Conservation (phyloP, 2,888 invertebrate species). For the Xestia rhomboidea region DNA sequence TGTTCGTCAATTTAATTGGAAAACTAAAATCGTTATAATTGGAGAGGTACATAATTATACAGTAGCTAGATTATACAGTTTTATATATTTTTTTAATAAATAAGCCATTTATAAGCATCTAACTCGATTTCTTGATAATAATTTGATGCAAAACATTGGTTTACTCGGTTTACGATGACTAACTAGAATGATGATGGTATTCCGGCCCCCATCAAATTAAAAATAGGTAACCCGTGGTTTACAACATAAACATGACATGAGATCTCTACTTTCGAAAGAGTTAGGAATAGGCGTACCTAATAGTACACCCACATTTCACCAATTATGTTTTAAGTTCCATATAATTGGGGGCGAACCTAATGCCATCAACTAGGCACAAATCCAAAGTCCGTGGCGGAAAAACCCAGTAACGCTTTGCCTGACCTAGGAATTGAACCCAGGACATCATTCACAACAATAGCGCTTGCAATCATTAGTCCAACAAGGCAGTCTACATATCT, state of each 20-base stretch:
- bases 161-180: not conserved
- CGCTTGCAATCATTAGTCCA: no score
- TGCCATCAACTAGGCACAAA: no score
- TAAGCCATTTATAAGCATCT: not conserved
- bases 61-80: slow-evolving; percentile 28
- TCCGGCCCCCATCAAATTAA: not conserved
- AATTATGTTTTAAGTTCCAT: no score
- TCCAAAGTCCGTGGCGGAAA: no score
- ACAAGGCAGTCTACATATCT: no score
- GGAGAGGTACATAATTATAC: slow-evolving; percentile 17
- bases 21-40: slow-evolving; percentile 26
- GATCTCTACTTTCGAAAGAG: not conserved
- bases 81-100: slow-evolving; percentile 1
- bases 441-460: no score
- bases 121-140: not conserved
- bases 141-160: not conserved
- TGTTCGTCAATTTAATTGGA: slow-evolving; percentile 22
- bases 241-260: not conserved
- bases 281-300: no score
- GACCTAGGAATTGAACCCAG: no score
- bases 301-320: no score
- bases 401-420: no score
- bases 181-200: not conserved
- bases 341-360: no score
- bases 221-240: not conserved